Evolutionary conservation across 2,888 invertebrate genomes (phyloP), one percentile per base, ranked within the genome.

Genomic region (Polia nebulosa): DNA sequence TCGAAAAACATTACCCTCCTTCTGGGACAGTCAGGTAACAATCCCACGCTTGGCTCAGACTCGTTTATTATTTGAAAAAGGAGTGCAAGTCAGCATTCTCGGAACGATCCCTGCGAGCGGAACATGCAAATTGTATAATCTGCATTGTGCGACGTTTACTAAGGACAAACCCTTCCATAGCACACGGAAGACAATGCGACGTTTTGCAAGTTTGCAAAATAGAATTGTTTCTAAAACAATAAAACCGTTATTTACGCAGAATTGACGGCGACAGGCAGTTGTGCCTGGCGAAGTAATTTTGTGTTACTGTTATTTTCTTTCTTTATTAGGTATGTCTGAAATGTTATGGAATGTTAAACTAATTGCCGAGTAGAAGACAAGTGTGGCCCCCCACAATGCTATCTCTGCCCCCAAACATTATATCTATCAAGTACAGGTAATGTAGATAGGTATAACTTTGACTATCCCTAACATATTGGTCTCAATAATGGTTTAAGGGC

Each of bases 121-220:
- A 78, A 76, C 71, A 76, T 78, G 82, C 82, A 82, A 82, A 82
- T 82, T 83, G 81, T 78, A 78, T 83, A 81, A 82, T 76, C 75
- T 53, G 39, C 58, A 51, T 81, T 73, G 78, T 73, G 49, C 13
- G 22, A 56, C 25, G 41, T 52, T 73, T 47, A 51, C 55, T 60
- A 78, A 63, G 59, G 47, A 62, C 49, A 60, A 83, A 76, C 83
- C 81, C 80, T 82, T 78, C 73, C 74, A 64, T 59, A 52, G 22
- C 15, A 27, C 22, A 17, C 17, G 20, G n/a, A 61, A 81, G 68
- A 83, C 76, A 78, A 81, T 72, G 55, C 22, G 11, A 39, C 4
- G 47, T 57, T 68, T 66, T 44, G 57, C 62, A 61, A 65, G 68
- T 80, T 82, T 78, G 69, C 78, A 66, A 81, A 81, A 70, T 73